These are phyloP conservation scores for Choloepus didactylus DNA, from an alignment of 2,797 vertebrate genomes.

Conservation along the genomic window DNA sequence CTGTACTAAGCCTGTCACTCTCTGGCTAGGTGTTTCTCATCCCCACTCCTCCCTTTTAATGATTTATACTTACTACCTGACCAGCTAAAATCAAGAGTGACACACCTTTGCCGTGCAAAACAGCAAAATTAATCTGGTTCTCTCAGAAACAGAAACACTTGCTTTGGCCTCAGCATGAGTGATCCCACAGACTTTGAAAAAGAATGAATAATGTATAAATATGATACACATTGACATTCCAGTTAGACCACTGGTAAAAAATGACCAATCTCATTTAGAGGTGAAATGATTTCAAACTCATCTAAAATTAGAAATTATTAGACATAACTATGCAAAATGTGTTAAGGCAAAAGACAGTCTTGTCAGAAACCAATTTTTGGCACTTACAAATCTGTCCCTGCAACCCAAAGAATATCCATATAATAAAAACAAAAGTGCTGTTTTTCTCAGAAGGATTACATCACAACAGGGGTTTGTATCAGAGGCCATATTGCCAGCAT, in stretches of 20 bases:
- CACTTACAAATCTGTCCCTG: constrained; percentile 34
- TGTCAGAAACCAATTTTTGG: constrained; percentile 42
- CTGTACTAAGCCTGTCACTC: neutral
- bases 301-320: constrained; percentile 51
- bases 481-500: neutral
- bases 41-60: neutral
- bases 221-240: neutral
- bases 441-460: neutral
- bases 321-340: neutral
- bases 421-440: neutral
- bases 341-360: constrained; percentile 47
- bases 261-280: neutral
- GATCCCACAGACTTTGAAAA: neutral
- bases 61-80: neutral
- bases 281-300: constrained; percentile 51
- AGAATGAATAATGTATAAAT: neutral
- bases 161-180: neutral
- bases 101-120: neutral
- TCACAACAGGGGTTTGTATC: neutral
- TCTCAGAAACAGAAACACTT: constrained; percentile 44
- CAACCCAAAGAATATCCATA: neutral
- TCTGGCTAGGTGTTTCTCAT: neutral
- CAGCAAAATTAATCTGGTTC: constrained; percentile 31
- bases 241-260: constrained; percentile 21
- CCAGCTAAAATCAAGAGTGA: neutral